These are phyloP conservation scores for Musca vetustissima DNA, from an alignment of 1,140 invertebrate species.

Conservation along the genomic window DNA sequence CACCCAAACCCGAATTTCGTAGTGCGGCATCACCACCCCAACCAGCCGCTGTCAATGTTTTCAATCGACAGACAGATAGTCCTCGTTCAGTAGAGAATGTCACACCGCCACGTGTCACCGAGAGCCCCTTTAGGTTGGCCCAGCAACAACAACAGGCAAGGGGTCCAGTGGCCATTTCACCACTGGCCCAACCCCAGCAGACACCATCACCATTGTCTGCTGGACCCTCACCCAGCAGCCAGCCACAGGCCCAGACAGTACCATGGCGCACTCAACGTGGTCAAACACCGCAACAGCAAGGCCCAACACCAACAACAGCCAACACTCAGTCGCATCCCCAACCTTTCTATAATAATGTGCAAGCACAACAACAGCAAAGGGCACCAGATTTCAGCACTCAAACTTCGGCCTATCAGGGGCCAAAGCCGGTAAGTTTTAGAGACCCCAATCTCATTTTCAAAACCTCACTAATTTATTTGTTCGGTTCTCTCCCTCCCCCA, in stretches of 20 bases:
- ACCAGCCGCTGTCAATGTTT: conserved; percentile 44
- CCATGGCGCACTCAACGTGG: conserved; percentile 49
- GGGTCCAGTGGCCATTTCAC: conserved; percentile 34
- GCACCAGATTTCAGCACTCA: conserved; percentile 32
- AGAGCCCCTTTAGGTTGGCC: conserved; percentile 46
- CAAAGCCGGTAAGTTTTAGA: conserved; percentile 43
- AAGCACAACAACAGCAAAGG: conserved; percentile 38
- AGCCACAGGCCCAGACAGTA: conserved; percentile 35
- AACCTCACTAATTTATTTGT: no score
- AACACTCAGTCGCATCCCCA: conserved; percentile 42
- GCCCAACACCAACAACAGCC: conserved; percentile 30
- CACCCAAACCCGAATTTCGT: conserved; percentile 41
- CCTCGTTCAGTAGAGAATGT: conserved; percentile 29
- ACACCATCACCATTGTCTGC: conserved; percentile 29
- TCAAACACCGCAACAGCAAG: conserved; percentile 36
- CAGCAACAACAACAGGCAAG: conserved; percentile 32
- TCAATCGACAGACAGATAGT: conserved; percentile 47
- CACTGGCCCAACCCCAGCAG: conserved; percentile 41
- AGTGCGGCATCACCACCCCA: conserved; percentile 39
- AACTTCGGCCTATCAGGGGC: conserved; percentile 38
- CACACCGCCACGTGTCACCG: conserved; percentile 35
- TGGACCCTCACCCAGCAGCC: background rate
- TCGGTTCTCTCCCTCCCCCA: conserved; percentile 13
- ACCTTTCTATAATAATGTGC: conserved; percentile 48
- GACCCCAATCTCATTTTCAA: no score